Base-by-base conservation (phyloP, 2,888 invertebrate species). In the Ormyrus labotus region DNA sequence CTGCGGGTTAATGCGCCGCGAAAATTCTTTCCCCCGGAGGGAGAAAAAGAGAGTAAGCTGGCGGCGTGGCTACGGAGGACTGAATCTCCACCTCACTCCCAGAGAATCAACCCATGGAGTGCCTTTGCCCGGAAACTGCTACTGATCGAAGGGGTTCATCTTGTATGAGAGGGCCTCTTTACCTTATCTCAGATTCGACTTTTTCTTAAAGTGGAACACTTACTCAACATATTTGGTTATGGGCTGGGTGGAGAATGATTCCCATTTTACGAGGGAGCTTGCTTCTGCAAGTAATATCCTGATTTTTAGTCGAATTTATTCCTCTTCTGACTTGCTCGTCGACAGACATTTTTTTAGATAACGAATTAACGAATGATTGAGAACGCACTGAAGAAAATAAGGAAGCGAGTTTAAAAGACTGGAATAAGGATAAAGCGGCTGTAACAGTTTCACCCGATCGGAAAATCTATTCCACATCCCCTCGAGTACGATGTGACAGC, bases 1-100 rank as follows among this genome's bases (percentile, higher is more conserved):
- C 55, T 63, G 8, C 34, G 63, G 65, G 71, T 71, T 78, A 78
- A 78, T 72, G 60, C 60, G 72, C 64, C 19, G 63, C 50, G 55
- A 73, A 73, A 72, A 64, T 64, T 34, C 19, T 11, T 73, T 58
- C 45, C 13, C 13, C 19, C n/a, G 13, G 11, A 55, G 47, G 10
- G 50, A 57, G 61, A 69, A n/a, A 50, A 50, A 70, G 51, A 55
- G 61, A 9, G 50, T 48, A 9, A 63, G 65, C 55, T 45, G 34
- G 34, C 9, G 6, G 7, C 11, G 11, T 19, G 8, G 64, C n/a
- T 64, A 34, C 34, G 34, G 34, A 34, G 34, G 34, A 34, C 34
- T 4, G 48, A 70, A 70, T 58, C 48, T 58, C 6, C 10, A 4
- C 34, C 48, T 64, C 9, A 7, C 61, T 61, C 51, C 11, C 6